A percentile compares a stretch with the other conserved stretches of the same genome.
Conservation (phyloP, 2,888 invertebrate species). For the Ectobius pallidus region DNA sequence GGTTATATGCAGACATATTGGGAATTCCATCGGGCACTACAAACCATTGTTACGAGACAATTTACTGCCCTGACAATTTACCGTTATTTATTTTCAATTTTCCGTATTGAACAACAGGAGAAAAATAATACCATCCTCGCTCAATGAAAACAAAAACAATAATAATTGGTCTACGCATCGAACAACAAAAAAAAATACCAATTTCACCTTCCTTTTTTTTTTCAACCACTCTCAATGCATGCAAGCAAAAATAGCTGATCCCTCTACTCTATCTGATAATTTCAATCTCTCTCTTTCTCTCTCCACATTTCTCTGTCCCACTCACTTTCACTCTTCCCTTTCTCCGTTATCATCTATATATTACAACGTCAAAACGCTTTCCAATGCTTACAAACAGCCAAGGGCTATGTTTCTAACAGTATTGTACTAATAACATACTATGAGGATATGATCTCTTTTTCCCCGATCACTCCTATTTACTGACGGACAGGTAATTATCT, state of each 20-base stretch:
- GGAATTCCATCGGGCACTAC: too few species aligned
- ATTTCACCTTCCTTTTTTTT: background rate
- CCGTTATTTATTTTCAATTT: conserved; percentile 4
- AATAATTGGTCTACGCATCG: background rate
- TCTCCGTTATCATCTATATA: too few species aligned
- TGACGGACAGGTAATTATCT: conserved; percentile 10
- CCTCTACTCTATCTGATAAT: background rate
- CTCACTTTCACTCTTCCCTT: too few species aligned
- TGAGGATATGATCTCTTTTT: background rate
- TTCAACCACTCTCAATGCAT: background rate
- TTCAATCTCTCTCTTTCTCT: background rate
- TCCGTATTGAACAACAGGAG: background rate
- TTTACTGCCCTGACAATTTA: background rate
- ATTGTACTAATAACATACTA: background rate
- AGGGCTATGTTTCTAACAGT: background rate
- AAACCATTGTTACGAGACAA: background rate
- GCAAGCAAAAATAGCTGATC: background rate
- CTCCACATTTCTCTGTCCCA: too few species aligned
- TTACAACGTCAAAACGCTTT: background rate
- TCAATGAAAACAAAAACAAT: background rate
- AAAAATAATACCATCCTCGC: background rate
- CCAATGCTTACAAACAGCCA: background rate
- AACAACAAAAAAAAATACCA: background rate
- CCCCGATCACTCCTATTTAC: background rate
- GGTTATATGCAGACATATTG: too few species aligned